Conservation (phyloP, 2,888 invertebrate species). For the Operophtera brumata region DNA sequence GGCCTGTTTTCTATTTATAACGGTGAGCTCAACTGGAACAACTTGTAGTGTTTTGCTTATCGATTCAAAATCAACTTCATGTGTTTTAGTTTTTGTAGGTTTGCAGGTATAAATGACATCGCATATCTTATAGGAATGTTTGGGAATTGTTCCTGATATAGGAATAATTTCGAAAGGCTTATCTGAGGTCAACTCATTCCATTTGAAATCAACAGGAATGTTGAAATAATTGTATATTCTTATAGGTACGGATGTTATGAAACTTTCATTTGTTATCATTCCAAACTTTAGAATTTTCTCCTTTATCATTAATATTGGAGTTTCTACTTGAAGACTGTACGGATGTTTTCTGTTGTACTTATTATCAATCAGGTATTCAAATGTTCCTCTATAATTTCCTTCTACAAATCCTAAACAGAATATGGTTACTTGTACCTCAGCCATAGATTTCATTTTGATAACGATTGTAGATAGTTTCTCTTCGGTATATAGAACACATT, state of each 20-base stretch:
- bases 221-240: slow-evolving; percentile 65
- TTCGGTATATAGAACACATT: slow-evolving; percentile 52
- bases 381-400: slow-evolving; percentile 52
- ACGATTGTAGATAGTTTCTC: slow-evolving; percentile 40
- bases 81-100: slow-evolving; percentile 62
- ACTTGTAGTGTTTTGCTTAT: slow-evolving; percentile 37
- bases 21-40: slow-evolving; percentile 58
- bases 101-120: slow-evolving; percentile 59
- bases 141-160: slow-evolving; percentile 51
- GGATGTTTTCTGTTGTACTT: slow-evolving; percentile 56
- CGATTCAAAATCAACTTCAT: slow-evolving; percentile 60
- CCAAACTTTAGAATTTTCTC: slow-evolving; percentile 68
- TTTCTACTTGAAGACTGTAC: slow-evolving; percentile 55
- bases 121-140: slow-evolving; percentile 59
- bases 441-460: slow-evolving; percentile 49
- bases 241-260: slow-evolving; percentile 62
- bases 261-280: slow-evolving; percentile 68
- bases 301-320: slow-evolving; percentile 52
- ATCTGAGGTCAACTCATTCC: slow-evolving; percentile 56
- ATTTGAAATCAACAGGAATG: slow-evolving; percentile 54
- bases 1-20: slow-evolving; percentile 63
- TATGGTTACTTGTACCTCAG: slow-evolving; percentile 44
- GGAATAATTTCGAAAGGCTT: slow-evolving; percentile 67
- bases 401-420: slow-evolving; percentile 50
- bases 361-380: slow-evolving; percentile 59